Conservation (phyloP, 2,113 vertebrate species). For the Cromileptes altivelis region DNA sequence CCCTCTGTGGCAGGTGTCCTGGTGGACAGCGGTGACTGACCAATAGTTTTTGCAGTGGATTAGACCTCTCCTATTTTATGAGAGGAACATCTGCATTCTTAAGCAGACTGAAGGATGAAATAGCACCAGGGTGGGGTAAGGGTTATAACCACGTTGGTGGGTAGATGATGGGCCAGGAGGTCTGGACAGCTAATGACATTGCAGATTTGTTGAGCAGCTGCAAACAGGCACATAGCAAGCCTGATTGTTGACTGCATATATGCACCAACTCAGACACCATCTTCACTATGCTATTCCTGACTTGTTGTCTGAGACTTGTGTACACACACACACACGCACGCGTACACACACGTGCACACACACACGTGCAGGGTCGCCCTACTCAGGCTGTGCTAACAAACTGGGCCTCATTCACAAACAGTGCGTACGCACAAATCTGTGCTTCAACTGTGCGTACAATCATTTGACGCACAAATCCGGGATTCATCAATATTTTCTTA, state of each 20-base stretch:
- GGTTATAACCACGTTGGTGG: slow-evolving; percentile 21
- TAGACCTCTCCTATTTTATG: slow-evolving; percentile 1
- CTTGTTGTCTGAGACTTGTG: not conserved
- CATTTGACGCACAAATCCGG: too few species aligned
- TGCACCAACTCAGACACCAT: not conserved
- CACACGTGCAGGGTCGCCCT: too few species aligned
- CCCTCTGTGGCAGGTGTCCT: not conserved
- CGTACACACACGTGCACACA: not conserved
- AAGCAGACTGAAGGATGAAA: slow-evolving; percentile 20
- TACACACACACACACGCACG: not conserved
- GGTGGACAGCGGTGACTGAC: not conserved
- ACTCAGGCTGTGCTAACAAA: too few species aligned
- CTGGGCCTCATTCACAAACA: too few species aligned
- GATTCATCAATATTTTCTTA: too few species aligned
- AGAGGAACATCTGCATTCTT: slow-evolving; percentile 30
- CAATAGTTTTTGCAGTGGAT: slow-evolving; percentile 19
- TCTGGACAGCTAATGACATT: slow-evolving; percentile 4
- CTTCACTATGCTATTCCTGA: slow-evolving; percentile 3
- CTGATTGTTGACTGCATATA: not conserved
- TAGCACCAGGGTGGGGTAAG: not conserved
- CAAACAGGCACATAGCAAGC: not conserved
- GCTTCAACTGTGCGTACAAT: too few species aligned
- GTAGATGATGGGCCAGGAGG: not conserved
- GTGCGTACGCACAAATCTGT: too few species aligned
- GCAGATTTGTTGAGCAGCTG: slow-evolving; percentile 18